phyloP scores from a whole-genome alignment of 2,888 invertebrate genomes.

The Cephalotes varians region DNA sequence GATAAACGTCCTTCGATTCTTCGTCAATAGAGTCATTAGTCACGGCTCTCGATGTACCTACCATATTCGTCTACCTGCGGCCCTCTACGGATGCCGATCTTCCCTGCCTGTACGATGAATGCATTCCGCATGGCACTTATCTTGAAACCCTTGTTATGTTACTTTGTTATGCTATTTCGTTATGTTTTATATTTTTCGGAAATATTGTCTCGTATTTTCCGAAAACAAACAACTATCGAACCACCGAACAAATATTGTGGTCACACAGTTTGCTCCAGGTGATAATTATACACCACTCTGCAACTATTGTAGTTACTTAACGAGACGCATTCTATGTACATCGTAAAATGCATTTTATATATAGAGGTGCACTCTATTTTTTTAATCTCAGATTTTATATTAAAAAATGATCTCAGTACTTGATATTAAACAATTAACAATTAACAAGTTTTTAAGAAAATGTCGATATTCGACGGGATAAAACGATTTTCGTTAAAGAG shows the following conservation, averaged over 20 bases:
- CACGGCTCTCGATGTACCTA: constrained; percentile 79
- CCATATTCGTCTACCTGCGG: constrained; percentile 76
- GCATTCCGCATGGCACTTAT: constrained; percentile 62
- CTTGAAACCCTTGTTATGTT: neutral
- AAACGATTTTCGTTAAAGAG: constrained; percentile 58
- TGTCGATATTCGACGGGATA: constrained; percentile 18
- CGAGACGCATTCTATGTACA: neutral
- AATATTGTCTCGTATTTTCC: constrained; percentile 2
- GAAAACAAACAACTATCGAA: no score
- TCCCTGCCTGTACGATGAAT: constrained; percentile 51
- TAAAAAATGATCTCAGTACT: neutral
- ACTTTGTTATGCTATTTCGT: constrained; percentile 52
- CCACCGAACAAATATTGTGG: neutral
- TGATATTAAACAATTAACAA: neutral
- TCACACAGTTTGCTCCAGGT: neutral
- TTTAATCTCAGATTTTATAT: neutral
- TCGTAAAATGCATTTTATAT: neutral
- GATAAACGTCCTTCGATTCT: constrained; percentile 77
- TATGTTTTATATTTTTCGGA: constrained; percentile 56
- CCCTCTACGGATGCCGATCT: constrained; percentile 43
- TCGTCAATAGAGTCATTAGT: constrained; percentile 83
- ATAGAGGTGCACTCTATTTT: neutral
- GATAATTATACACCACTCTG: neutral
- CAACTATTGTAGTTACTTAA: neutral
- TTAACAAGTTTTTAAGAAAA: constrained; percentile 39